Percentiles rank a stretch among this genome's conserved stretches.
phyloP scores from a whole-genome alignment of 2,113 vertebrate species.

The Plecturocebus donacophilus region DNA sequence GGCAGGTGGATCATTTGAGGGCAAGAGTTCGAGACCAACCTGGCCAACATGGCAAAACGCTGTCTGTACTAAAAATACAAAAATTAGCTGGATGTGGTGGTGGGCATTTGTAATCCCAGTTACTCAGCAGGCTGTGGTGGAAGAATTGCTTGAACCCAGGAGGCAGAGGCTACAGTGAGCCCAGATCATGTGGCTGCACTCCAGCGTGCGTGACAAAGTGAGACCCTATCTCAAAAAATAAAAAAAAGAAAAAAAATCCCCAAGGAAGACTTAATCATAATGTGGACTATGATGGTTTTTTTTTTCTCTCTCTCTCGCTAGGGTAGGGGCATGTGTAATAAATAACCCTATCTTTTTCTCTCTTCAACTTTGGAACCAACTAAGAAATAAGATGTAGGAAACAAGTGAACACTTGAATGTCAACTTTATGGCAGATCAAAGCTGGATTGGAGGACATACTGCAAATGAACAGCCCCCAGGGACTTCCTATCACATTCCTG shows the following conservation, averaged over 20 bases:
- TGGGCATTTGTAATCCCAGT: too few relatives aligned
- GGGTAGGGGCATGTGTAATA: not conserved
- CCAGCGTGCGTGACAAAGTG: too few relatives aligned
- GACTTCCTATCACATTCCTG: not conserved
- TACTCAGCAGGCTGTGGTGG: too few relatives aligned
- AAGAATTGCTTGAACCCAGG: too few relatives aligned
- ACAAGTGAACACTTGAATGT: not conserved
- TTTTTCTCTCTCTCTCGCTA: not conserved
- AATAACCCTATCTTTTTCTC: not conserved
- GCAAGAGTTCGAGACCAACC: too few relatives aligned
- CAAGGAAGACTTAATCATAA: not conserved
- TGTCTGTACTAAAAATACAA: too few relatives aligned
- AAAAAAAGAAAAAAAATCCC: not conserved
- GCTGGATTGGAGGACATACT: not conserved
- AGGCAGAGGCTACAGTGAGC: too few relatives aligned
- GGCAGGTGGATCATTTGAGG: too few relatives aligned
- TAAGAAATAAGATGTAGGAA: slow-evolving; percentile 7
- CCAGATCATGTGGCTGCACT: too few relatives aligned
- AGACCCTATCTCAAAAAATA: too few relatives aligned
- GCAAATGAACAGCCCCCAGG: not conserved
- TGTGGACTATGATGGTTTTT: not conserved
- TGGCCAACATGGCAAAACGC: too few relatives aligned
- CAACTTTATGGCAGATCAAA: not conserved
- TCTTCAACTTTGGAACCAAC: not conserved
- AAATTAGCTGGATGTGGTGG: too few relatives aligned